Evolutionary conservation across 2,113 vertebrate species (phyloP).

Genomic region (Promerops cafer): DNA sequence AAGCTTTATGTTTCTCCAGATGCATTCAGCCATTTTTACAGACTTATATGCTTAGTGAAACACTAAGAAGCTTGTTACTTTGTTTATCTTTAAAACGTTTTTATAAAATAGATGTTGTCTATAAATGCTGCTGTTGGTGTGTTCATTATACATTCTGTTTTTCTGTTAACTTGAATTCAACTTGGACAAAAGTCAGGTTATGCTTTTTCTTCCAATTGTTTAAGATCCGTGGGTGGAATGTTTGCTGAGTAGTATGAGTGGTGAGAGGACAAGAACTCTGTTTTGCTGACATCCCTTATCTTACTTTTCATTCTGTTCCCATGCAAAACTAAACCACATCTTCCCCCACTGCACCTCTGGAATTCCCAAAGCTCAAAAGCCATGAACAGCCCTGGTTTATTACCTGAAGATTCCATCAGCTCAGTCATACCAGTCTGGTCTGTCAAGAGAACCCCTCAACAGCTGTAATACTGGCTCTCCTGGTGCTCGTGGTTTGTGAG

Average conservation of each 20-base stretch:
- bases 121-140: background rate
- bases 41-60: background rate
- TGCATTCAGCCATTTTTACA: background rate
- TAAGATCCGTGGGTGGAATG: background rate
- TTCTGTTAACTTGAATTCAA: background rate
- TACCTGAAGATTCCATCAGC: background rate
- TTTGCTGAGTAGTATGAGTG: background rate
- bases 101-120: background rate
- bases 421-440: background rate
- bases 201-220: background rate
- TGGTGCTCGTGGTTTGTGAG: background rate
- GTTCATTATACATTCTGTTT: background rate
- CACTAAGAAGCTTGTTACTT: background rate
- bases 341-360: background rate
- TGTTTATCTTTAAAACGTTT: background rate
- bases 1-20: background rate
- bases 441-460: background rate
- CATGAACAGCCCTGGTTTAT: background rate
- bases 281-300: background rate
- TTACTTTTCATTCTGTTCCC: slow-evolving; percentile 2
- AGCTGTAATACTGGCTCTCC: background rate
- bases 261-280: background rate
- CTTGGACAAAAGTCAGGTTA: background rate
- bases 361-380: background rate
- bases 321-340: background rate